These are phyloP conservation scores for Pantelozetes paolii DNA, from an alignment of 2,888 invertebrate genomes.

Conservation along the genomic window DNA sequence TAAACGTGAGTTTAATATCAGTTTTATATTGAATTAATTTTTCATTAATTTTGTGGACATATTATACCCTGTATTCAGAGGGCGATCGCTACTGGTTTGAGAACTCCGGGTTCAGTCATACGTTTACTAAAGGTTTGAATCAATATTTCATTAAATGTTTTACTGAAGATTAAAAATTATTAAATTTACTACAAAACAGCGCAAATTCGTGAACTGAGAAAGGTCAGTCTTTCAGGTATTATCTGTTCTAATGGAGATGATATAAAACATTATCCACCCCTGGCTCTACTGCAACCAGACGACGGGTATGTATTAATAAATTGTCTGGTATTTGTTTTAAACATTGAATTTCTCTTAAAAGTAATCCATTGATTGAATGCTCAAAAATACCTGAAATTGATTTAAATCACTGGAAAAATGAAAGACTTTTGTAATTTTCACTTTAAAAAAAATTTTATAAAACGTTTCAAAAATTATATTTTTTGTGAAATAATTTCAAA, in stretches of 20 bases:
- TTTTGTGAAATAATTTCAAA: no score
- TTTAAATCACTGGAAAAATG: slow-evolving; percentile 22
- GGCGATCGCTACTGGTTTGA: slow-evolving; percentile 49
- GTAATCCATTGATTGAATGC: slow-evolving; percentile 24
- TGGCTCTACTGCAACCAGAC: slow-evolving; percentile 43
- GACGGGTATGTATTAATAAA: slow-evolving; percentile 42
- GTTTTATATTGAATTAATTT: not conserved
- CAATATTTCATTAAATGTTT: no score
- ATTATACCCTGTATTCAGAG: slow-evolving; percentile 29
- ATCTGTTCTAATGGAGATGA: slow-evolving; percentile 47
- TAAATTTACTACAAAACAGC: no score
- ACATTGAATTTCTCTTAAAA: slow-evolving; percentile 21
- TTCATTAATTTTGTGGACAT: not conserved
- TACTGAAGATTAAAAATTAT: not conserved
- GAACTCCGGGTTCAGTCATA: slow-evolving; percentile 46
- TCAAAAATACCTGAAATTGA: slow-evolving; percentile 17
- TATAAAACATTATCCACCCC: slow-evolving; percentile 44
- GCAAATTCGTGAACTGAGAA: slow-evolving; percentile 47
- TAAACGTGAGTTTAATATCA: slow-evolving; percentile 4
- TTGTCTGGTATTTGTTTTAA: not conserved
- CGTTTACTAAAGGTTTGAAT: slow-evolving; percentile 46
- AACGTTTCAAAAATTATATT: no score
- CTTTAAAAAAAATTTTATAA: no score
- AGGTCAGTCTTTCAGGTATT: slow-evolving; percentile 46
- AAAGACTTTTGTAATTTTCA: no score